Conservation (phyloP, 1,140 invertebrate genomes). For the Lordiphosa stackelbergi region DNA sequence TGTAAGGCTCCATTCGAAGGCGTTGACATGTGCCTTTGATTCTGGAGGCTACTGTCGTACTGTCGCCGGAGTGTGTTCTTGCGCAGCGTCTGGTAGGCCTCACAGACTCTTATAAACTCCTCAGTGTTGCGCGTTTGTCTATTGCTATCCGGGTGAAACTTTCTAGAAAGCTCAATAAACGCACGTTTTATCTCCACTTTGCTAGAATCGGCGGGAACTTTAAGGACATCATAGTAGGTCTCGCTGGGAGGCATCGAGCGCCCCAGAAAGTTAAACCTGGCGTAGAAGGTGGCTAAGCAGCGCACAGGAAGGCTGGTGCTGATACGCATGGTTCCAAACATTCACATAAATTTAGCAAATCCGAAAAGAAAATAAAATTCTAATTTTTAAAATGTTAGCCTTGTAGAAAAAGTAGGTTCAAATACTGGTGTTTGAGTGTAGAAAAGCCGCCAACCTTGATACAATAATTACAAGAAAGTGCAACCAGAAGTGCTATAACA, state of each 20-base stretch:
- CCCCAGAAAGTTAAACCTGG: conserved; percentile 8
- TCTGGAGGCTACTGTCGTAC: conserved; percentile 18
- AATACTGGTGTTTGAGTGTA: conserved; percentile 14
- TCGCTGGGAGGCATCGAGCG: not conserved
- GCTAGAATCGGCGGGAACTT: conserved; percentile 30
- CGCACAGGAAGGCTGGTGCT: conserved; percentile 10
- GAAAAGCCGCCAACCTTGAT: conserved; percentile 6
- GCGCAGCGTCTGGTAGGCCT: conserved; percentile 45
- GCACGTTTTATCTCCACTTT: conserved; percentile 43
- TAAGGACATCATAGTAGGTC: conserved; percentile 52
- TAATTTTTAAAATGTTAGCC: conserved; percentile 15
- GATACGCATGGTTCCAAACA: conserved; percentile 25
- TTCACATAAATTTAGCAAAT: conserved; percentile 22
- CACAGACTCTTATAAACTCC: conserved; percentile 45
- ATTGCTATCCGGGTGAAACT: conserved; percentile 51
- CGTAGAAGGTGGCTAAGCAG: conserved; percentile 14
- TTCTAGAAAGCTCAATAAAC: conserved; percentile 50
- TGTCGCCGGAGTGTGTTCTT: conserved; percentile 11
- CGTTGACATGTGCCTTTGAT: not conserved
- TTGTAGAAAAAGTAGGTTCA: conserved; percentile 7
- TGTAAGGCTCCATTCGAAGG: conserved; percentile 9
- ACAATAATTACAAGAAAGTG: no score
- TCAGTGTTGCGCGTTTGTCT: conserved; percentile 14
- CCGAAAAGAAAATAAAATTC: conserved; percentile 12
- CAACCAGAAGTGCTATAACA: no score